Evolutionary conservation across 2,888 invertebrate genomes (phyloP), one percentile per base, ranked within the genome.

Genomic region (Parelbella ahira): DNA sequence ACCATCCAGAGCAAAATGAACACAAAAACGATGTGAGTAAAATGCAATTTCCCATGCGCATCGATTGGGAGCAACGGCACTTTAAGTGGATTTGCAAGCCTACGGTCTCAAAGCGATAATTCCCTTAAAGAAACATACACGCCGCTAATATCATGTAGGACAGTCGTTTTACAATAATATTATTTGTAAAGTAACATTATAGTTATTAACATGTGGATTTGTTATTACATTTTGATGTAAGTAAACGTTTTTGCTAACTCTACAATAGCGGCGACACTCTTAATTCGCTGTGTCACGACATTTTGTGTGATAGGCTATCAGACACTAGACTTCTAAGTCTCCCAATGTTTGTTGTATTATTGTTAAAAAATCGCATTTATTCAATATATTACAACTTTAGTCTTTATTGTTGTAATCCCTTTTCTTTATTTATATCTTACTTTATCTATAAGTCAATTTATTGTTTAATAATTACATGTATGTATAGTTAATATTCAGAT

Each of bases 151-250:
- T 50, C 57, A 44, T 30, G 47, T 51, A 21, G 47, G 32, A 29
- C 45, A 56, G 58, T 50, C 53, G 58, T 50, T 59, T 47, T 33
- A 50, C 36, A 25, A 10, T 20, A 7, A 28, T 10, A n/a, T 13
- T 32, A 33, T 41, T 41, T 41, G 27, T 24, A 37, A 51, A 48
- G 47, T 37, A 32, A 41, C 20, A 18, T 43, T 44, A 21, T 28
- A 37, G 34, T 33, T 19, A 23, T 45, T 36, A 47, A 36, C 44
- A 65, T 65, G 63, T 45, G 56, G 60, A 46, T 54, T 47, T 44
- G 42, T 44, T 48, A 49, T 37, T 45, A 41, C 9, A 23, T 57
- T 28, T 38, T 54, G 8, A 45, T 56, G 64, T 64, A 54, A 44
- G 64, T 62, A 51, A 29, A 41, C 10, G 45, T 42, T 44, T 13